Base-by-base conservation (phyloP, 2,888 invertebrate species). In the Synanthedon andrenaeformis region DNA sequence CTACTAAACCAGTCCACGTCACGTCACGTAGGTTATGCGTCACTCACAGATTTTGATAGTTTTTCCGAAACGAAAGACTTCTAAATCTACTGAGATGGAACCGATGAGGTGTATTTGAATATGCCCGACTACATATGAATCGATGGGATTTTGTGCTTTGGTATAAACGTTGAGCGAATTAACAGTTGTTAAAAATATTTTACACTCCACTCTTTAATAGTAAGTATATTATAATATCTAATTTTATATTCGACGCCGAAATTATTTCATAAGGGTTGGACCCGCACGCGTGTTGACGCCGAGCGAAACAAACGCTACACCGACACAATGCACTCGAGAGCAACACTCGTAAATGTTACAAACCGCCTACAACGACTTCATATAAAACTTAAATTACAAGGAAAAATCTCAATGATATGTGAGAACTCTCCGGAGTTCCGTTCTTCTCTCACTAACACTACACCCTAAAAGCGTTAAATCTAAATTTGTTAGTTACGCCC, bases 101-200 rank as follows among this genome's bases (percentile, higher is more conserved):
- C 75, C 65, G 76, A 76, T 76, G 78, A 79, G 76, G 76, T 72
- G 77, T 74, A 74, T 78, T 23, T 23, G n/a, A n/a, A n/a, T n/a
- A 76, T 80, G 81, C 76, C 80, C 72, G 70, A 78, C 74, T 79
- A 77, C 74, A 75, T 76, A 79, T 77, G 83, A 80, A 81, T 86
- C 87, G 87, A 84, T 87, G 87, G 87, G 87, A 75, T 82, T 77
- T 83, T 84, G 87, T 84, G 85, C 87, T 87, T 87, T 87, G 86
- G 86, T 87, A 87, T 87, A 84, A 84, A 83, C 74, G 76, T 86
- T 87, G 87, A 87, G 86, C 86, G 85, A 86, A 82, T 84, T 77
- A 74, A 77, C 77, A 76, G 72, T 78, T 76, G 78, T 77, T 76
- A 81, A 65, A 56, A 70, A 76, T 82, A 83, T 67, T 79, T 81